phyloP scores from a whole-genome alignment of 2,113 vertebrate species.

The Loxodonta africana region DNA sequence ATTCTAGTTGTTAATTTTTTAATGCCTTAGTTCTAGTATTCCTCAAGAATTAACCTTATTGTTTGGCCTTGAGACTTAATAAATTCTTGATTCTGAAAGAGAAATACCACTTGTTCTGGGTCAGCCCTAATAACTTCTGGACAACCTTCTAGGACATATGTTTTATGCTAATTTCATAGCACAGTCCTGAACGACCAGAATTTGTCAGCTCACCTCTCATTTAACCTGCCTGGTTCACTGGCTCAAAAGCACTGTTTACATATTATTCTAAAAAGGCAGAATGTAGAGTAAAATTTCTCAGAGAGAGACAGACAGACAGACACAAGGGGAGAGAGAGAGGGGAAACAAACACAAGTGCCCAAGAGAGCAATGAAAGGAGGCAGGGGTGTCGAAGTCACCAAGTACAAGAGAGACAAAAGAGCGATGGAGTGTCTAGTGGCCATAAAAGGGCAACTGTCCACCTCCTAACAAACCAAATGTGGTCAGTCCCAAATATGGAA shows the following conservation, averaged over 20 bases:
- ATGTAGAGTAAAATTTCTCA: conserved; percentile 44
- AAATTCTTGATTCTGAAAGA: conserved; percentile 36
- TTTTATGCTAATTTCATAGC: conserved; percentile 50
- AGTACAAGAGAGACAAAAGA: conserved; percentile 23
- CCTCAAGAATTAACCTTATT: conserved; percentile 27
- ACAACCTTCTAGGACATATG: background rate
- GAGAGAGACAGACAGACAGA: background rate
- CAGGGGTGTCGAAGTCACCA: conserved; percentile 4
- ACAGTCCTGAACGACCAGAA: background rate
- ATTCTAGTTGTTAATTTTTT: background rate
- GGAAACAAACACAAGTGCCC: background rate
- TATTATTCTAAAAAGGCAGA: conserved; percentile 43
- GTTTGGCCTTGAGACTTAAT: background rate
- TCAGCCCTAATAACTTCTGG: conserved; percentile 27
- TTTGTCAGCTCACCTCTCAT: conserved; percentile 4
- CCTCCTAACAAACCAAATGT: conserved; percentile 54
- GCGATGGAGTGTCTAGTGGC: background rate
- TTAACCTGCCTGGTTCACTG: background rate
- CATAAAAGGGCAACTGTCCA: conserved; percentile 60
- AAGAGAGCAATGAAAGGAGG: conserved; percentile 10
- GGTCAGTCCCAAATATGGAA: conserved; percentile 66
- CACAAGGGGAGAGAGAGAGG: background rate
- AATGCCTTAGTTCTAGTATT: background rate
- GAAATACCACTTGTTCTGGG: background rate
- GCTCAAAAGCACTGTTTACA: conserved; percentile 28